Conservation (phyloP, 2,113 vertebrate species). For the Hyla sarda region DNA sequence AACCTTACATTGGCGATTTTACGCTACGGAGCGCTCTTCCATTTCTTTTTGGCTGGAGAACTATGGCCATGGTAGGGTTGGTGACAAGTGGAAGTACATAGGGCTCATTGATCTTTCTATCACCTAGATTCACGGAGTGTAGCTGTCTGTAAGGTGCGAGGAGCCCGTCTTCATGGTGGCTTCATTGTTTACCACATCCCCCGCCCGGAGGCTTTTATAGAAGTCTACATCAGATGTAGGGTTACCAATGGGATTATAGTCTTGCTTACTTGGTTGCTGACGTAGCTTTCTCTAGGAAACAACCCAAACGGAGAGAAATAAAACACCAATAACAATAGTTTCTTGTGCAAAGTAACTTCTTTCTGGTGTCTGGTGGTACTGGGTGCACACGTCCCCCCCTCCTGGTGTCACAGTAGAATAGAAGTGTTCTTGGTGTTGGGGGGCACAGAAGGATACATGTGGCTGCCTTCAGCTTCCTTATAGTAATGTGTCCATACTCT, state of each 20-base stretch:
- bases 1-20: no score
- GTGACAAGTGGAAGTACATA: background rate
- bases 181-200: background rate
- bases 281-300: constrained; percentile 74
- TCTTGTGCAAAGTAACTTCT: constrained; percentile 78
- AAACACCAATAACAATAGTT: constrained; percentile 72
- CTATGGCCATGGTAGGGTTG: background rate
- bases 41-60: no score
- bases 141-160: background rate
- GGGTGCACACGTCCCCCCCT: constrained; percentile 67
- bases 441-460: constrained; percentile 32
- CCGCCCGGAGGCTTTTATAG: background rate
- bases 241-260: background rate
- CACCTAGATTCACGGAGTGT: background rate
- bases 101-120: background rate
- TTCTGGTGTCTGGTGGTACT: constrained; percentile 68
- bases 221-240: background rate
- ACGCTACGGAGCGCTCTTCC: no score
- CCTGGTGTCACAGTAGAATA: constrained; percentile 66
- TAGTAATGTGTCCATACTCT: constrained; percentile 95
- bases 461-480: constrained; percentile 67
- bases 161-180: background rate
- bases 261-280: background rate
- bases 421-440: constrained; percentile 68
- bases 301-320: constrained; percentile 68